A percentile compares a stretch with the other conserved stretches of the same genome.
These are phyloP conservation scores for Choristoneura fumiferana DNA, from an alignment of 1,140 invertebrate genomes.

Conservation along the genomic window DNA sequence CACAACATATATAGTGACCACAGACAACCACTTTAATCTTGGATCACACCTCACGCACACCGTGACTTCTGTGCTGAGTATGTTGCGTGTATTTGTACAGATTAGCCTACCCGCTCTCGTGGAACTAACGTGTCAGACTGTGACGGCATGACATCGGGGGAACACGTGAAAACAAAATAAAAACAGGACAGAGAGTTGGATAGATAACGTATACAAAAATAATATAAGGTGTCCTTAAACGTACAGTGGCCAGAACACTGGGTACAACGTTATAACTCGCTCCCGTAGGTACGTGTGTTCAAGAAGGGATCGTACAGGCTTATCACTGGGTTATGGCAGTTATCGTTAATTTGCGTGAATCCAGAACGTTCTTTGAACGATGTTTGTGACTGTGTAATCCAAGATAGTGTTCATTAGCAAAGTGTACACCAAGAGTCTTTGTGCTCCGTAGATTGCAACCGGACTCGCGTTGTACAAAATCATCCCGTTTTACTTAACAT, in stretches of 20 bases:
- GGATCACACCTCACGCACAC: constrained; percentile 75
- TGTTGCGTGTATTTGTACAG: constrained; percentile 73
- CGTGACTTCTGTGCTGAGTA: constrained; percentile 66
- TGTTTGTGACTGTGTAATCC: constrained; percentile 77
- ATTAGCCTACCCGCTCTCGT: constrained; percentile 62
- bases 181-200: constrained; percentile 67
- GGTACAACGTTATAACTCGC: not conserved
- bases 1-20: constrained; percentile 79
- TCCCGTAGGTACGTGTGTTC: not conserved
- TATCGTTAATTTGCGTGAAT: constrained; percentile 11
- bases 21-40: constrained; percentile 75
- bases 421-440: constrained; percentile 79
- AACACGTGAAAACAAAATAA: constrained; percentile 45
- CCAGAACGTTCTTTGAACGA: constrained; percentile 35
- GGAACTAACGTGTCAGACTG: constrained; percentile 21
- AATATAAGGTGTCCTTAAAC: constrained; percentile 34
- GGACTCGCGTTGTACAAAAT: constrained; percentile 52
- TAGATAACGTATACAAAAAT: constrained; percentile 53
- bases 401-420: constrained; percentile 76
- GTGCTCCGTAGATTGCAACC: constrained; percentile 78
- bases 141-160: not conserved
- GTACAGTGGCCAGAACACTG: constrained; percentile 5
- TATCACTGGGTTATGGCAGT: constrained; percentile 8
- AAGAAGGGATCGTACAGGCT: constrained; percentile 5
- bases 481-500: constrained; percentile 33